A percentile compares a stretch with the other conserved stretches of the same genome.
Evolutionary conservation across 2,888 invertebrate genomes (phyloP).

Genomic region (Thelaira solivaga): DNA sequence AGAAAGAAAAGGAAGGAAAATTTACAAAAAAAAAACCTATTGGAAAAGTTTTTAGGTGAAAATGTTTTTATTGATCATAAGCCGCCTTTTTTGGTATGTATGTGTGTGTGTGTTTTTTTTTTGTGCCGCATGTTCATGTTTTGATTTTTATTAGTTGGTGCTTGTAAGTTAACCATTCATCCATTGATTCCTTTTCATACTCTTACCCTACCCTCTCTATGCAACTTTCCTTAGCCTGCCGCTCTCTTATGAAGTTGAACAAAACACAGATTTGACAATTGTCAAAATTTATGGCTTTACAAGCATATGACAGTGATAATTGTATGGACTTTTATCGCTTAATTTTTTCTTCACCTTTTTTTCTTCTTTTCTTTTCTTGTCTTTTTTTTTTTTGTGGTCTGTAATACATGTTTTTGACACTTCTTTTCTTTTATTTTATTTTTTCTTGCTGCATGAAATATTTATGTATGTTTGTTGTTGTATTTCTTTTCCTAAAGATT

Average conservation of each 20-base stretch:
- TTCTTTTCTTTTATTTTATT: neutral
- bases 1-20: neutral
- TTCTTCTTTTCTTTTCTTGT: slow-evolving; percentile 5
- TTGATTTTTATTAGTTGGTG: slow-evolving; percentile 24
- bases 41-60: slow-evolving; percentile 47
- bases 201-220: neutral
- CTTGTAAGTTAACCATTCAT: neutral
- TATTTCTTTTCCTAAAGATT: neutral
- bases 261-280: slow-evolving; percentile 56
- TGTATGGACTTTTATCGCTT: slow-evolving; percentile 53
- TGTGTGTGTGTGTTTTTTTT: neutral
- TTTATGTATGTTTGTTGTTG: neutral
- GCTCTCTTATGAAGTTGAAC: neutral
- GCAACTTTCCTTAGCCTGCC: neutral
- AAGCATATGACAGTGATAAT: slow-evolving; percentile 69
- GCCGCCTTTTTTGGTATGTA: slow-evolving; percentile 44
- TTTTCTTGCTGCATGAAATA: neutral
- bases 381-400: neutral
- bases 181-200: neutral
- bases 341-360: slow-evolving; percentile 18
- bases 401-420: slow-evolving; percentile 10
- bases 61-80: slow-evolving; percentile 58
- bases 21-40: slow-evolving; percentile 14
- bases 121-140: slow-evolving; percentile 26
- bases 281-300: slow-evolving; percentile 69